Conservation (phyloP, 2,113 vertebrate species). For the Rhipidura dahli region DNA sequence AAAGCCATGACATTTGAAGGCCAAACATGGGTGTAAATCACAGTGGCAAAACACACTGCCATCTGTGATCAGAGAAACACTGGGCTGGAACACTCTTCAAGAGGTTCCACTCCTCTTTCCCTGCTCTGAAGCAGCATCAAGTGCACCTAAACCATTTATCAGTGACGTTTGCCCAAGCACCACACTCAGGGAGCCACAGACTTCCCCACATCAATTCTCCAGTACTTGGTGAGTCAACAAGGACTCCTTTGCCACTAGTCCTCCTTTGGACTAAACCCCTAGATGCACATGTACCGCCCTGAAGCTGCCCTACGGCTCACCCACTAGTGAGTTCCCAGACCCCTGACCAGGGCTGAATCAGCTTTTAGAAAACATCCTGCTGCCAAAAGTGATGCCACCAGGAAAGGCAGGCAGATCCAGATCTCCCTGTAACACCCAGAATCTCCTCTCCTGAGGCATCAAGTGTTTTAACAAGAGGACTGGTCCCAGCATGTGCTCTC, state of each 20-base stretch:
- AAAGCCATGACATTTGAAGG: neutral
- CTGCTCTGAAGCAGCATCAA: neutral
- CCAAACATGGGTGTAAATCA: neutral
- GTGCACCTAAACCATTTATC: neutral
- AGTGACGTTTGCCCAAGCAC: neutral
- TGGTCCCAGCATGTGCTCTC: neutral
- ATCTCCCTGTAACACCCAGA: neutral
- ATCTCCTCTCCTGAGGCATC: neutral
- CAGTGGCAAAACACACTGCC: neutral
- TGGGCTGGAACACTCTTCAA: neutral
- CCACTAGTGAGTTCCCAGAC: neutral
- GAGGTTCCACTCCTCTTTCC: neutral
- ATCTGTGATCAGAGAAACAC: neutral
- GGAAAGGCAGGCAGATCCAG: neutral
- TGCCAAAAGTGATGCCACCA: neutral
- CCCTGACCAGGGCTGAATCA: neutral
- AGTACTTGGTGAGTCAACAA: neutral
- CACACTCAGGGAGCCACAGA: neutral
- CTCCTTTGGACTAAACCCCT: neutral
- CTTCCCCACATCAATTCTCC: neutral
- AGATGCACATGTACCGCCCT: rapidly evolving
- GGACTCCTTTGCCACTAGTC: neutral
- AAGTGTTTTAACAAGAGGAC: neutral
- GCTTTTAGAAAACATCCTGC: neutral
- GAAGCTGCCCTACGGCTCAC: neutral